Base-by-base conservation (phyloP, 2,797 vertebrate genomes). In the Brotula barbata region DNA sequence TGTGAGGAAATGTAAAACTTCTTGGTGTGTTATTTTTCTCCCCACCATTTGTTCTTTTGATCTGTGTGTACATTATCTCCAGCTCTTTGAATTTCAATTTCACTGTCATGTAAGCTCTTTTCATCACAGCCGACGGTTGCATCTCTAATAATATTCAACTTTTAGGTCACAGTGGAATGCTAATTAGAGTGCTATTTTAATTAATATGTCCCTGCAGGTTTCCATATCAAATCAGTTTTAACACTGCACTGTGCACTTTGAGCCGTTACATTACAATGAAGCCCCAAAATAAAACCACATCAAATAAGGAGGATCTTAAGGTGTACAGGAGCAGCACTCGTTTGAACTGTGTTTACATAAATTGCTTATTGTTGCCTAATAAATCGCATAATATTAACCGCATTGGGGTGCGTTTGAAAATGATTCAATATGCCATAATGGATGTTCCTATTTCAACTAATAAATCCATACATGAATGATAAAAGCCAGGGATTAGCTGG, bases 151-250 rank as follows among this genome's bases (percentile, higher is more conserved):
- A 92, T 91, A 91, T 92, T 91, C 90, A 90, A 89, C 89, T 92
- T 91, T 93, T 91, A 88, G 90, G 90, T 91, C 91, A 91, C 89
- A 88, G 88, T 68, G 87, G 91, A 92, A 92, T 92, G 90, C 89
- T 92, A 92, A 92, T 93, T 91, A 92, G 82, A 88, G 85, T 90
- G 85, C 86, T 88, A 89, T 91, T 92, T 92, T 89, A 91, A 93
- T 92, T 91, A 92, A 93, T 92, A 88, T 88, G 88, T 92, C 91
- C 89, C 91, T 87, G 82, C 91, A 91, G 91, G 89, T 91, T 93
- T 92, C 87, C 76, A 66, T 84, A 91, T 88, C 85, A 90, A 89
- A 90, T 91, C 83, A 83, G 82, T 84, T 90, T 90, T 86, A 89
- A 89, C 87, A 85, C 75, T 67, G 75, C 68, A 83, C 66, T 23